Percentiles rank a stretch among this genome's conserved stretches.
Evolutionary conservation across 2,113 vertebrate species (phyloP).

Genomic region (Meriones unguiculatus): DNA sequence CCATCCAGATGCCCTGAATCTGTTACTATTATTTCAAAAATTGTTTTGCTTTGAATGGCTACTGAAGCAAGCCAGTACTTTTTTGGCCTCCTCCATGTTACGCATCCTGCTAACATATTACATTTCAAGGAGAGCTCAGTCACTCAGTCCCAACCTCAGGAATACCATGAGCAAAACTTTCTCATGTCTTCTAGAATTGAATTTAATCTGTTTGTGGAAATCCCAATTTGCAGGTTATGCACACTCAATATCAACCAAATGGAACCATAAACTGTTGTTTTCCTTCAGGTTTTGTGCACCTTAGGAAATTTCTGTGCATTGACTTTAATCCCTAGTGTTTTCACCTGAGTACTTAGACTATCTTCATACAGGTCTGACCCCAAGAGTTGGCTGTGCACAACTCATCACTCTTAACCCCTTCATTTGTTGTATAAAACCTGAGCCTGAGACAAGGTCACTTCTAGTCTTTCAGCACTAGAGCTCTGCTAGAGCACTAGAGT

Average conservation of each 20-base stretch:
- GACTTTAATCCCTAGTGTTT: background rate
- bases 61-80: background rate
- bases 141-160: background rate
- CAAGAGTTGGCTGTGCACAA: background rate
- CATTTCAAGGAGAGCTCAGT: rapidly evolving
- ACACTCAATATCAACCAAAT: background rate
- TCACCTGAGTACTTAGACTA: background rate
- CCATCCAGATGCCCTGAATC: too few species aligned
- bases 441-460: background rate
- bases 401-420: background rate
- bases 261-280: background rate
- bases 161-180: background rate
- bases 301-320: background rate
- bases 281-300: background rate
- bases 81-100: too few species aligned
- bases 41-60: background rate
- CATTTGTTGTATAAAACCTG: background rate
- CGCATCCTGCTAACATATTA: background rate
- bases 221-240: background rate
- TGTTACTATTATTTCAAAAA: background rate
- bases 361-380: background rate
- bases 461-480: background rate
- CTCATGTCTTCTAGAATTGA: background rate
- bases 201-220: background rate
- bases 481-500: background rate